phyloP scores from a whole-genome alignment of 2,888 invertebrate species.

The Agriopis leucophaearia region DNA sequence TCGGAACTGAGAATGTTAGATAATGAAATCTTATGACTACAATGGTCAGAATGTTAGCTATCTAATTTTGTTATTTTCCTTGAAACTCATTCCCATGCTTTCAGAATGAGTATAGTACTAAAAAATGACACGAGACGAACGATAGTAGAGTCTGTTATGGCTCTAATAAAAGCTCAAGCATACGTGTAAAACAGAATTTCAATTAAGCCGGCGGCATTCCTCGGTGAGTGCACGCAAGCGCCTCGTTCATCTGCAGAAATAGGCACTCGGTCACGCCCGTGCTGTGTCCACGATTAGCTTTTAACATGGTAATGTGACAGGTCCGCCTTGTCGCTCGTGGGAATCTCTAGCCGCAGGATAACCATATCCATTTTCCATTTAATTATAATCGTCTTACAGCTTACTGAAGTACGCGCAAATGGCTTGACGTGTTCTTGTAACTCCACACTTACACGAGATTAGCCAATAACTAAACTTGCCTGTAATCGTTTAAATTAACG shows the following conservation, averaged over 20 bases:
- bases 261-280: slow-evolving; percentile 55
- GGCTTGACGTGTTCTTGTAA: slow-evolving; percentile 33
- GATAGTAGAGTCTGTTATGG: slow-evolving; percentile 7
- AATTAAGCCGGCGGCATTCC: slow-evolving; percentile 27
- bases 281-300: slow-evolving; percentile 54
- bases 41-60: not conserved
- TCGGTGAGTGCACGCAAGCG: slow-evolving; percentile 11
- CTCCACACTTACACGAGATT: slow-evolving; percentile 47
- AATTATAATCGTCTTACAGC: slow-evolving; percentile 55
- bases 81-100: not conserved
- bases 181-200: slow-evolving; percentile 24
- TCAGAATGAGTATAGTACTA: not conserved
- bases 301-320: slow-evolving; percentile 69
- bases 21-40: not conserved
- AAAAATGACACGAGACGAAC: slow-evolving; percentile 3
- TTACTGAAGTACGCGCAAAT: slow-evolving; percentile 50
- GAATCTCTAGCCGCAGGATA: slow-evolving; percentile 57
- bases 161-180: slow-evolving; percentile 16
- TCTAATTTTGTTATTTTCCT: not conserved
- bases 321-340: slow-evolving; percentile 59
- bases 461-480: slow-evolving; percentile 52
- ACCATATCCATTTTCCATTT: slow-evolving; percentile 55
- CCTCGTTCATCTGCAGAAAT: slow-evolving; percentile 50
- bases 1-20: slow-evolving; percentile 14
- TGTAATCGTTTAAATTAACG: slow-evolving; percentile 58